phyloP scores from a whole-genome alignment of 1,140 invertebrate genomes.

The Babylonia areolata region DNA sequence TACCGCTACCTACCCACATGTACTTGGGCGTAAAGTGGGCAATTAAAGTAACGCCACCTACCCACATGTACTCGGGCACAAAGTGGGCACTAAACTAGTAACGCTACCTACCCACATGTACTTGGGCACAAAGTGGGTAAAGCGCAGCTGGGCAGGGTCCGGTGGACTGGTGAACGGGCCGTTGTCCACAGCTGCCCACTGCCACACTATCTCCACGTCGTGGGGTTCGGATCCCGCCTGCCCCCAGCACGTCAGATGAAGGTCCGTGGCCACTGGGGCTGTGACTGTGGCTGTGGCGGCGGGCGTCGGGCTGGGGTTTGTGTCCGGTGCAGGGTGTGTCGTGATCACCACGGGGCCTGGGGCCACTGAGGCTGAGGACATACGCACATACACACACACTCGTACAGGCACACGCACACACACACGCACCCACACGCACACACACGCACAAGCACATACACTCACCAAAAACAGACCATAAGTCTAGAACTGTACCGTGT shows the following conservation, averaged over 20 bases:
- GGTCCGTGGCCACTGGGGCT: neutral
- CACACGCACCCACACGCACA: no score
- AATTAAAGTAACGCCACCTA: no score
- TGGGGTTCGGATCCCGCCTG: neutral
- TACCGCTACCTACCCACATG: no score
- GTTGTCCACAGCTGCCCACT: slow-evolving; percentile 4
- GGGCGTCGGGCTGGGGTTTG: neutral
- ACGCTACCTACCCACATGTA: neutral
- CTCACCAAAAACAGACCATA: neutral
- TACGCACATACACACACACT: no score
- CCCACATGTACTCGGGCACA: no score
- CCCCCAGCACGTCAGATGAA: neutral
- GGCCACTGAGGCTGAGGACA: neutral
- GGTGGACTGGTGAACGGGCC: neutral
- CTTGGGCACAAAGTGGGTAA: slow-evolving; percentile 3
- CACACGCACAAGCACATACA: neutral
- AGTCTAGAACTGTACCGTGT: no score
- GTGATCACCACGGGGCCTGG: neutral
- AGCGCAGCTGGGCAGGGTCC: neutral
- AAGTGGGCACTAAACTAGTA: no score
- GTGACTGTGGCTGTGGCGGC: neutral
- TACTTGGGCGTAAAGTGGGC: no score
- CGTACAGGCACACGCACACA: no score
- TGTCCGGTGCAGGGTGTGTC: neutral
- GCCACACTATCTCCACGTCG: neutral